Evolutionary conservation across 1,140 invertebrate species (phyloP).

Genomic region (Prorops nasuta): DNA sequence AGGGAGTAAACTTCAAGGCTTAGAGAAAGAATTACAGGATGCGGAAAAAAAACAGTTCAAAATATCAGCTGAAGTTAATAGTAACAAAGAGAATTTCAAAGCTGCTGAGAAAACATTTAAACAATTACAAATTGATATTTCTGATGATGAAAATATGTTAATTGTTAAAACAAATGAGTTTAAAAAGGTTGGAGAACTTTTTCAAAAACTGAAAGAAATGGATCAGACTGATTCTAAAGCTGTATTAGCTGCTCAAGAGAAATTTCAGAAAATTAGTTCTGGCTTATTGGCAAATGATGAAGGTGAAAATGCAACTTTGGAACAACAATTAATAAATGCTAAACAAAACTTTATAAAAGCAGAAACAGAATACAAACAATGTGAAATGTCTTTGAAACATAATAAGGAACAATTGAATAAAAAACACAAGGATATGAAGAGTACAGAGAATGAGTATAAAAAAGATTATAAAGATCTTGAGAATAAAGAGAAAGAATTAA

Average conservation of each 20-base stretch:
- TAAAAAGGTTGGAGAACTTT: conserved; percentile 63
- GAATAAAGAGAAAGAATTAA: conserved; percentile 64
- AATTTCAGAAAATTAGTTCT: conserved; percentile 79
- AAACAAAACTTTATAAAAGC: conserved; percentile 74
- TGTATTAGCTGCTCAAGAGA: conserved; percentile 72
- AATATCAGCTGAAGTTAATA: conserved; percentile 66
- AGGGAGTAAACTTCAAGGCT: conserved; percentile 55
- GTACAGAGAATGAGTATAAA: conserved; percentile 70
- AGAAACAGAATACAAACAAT: conserved; percentile 78
- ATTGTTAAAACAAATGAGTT: conserved; percentile 67
- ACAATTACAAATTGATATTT: conserved; percentile 68
- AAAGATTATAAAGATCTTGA: conserved; percentile 68
- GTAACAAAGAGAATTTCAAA: conserved; percentile 68
- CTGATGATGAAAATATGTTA: conserved; percentile 71
- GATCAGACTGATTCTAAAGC: conserved; percentile 68
- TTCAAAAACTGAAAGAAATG: conserved; percentile 69
- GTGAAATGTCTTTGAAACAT: conserved; percentile 75
- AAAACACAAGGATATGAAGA: conserved; percentile 69
- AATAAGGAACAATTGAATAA: conserved; percentile 66
- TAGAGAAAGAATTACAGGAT: conserved; percentile 68
- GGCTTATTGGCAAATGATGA: conserved; percentile 79
- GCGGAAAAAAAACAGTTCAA: conserved; percentile 70
- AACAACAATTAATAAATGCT: conserved; percentile 84
- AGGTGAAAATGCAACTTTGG: conserved; percentile 80
- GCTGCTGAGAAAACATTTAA: conserved; percentile 70